Percentiles rank a stretch among this genome's conserved stretches.
Evolutionary conservation across 2,113 vertebrate genomes (phyloP).

Genomic region (Nycticorax nycticorax): DNA sequence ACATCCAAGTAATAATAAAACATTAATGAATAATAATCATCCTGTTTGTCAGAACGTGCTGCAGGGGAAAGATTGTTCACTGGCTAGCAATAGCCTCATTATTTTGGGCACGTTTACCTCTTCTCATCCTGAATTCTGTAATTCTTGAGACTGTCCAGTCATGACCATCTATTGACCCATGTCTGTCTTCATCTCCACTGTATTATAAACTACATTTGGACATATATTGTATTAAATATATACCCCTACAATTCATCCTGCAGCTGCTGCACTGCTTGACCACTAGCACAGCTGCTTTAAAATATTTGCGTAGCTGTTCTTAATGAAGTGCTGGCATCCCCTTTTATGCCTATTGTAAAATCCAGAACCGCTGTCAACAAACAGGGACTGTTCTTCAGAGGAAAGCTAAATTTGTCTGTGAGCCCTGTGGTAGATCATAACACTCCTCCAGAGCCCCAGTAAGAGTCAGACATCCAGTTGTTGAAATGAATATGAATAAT

Average conservation of each 20-base stretch:
- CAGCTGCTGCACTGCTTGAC: neutral
- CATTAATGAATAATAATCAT: neutral
- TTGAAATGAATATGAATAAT: neutral
- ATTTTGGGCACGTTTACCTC: neutral
- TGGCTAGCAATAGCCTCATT: neutral
- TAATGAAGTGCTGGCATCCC: neutral
- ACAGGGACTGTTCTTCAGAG: neutral
- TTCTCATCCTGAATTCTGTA: neutral
- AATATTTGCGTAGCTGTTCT: neutral
- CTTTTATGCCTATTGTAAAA: neutral
- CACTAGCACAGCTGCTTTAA: neutral
- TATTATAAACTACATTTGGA: neutral
- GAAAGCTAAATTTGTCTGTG: neutral
- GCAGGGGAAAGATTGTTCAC: neutral
- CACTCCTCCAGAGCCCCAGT: neutral
- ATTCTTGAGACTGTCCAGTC: neutral
- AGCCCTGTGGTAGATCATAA: neutral
- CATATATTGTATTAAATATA: neutral
- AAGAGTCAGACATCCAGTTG: neutral
- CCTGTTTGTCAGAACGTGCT: neutral
- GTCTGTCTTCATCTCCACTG: neutral
- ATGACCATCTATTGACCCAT: neutral
- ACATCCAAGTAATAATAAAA: neutral
- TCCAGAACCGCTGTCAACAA: neutral
- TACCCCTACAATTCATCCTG: neutral